Conservation (phyloP, 2,888 invertebrate genomes). For the Folsomia candida region DNA sequence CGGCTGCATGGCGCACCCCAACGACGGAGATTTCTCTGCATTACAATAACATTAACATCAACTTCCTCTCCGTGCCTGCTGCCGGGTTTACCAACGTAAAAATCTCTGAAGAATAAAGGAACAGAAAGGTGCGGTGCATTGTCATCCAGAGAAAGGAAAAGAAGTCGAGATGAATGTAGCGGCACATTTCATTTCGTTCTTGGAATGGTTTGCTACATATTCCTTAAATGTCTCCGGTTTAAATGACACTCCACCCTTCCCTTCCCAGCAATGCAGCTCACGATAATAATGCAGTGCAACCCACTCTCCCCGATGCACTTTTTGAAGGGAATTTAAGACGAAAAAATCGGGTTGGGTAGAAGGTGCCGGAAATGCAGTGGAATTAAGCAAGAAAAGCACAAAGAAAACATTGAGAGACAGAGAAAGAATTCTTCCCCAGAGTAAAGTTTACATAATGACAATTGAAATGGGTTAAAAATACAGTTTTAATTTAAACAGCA, state of each 20-base stretch:
- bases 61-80: not conserved
- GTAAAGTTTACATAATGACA: conserved; percentile 4
- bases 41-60: not conserved
- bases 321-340: not conserved
- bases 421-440: conserved; percentile 2
- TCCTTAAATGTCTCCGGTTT: not conserved
- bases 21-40: not conserved
- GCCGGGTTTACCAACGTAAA: not conserved
- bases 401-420: not conserved
- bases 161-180: conserved; percentile 28
- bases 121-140: not conserved
- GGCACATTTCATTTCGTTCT: conserved; percentile 23
- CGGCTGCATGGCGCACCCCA: not conserved
- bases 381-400: no score
- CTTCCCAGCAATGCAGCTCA: no score
- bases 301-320: not conserved
- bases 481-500: not conserved
- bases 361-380: not conserved
- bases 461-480: not conserved
- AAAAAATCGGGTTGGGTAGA: not conserved
- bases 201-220: not conserved
- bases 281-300: no score
- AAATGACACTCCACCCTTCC: conserved; percentile 16
- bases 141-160: conserved; percentile 4
- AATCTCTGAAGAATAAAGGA: not conserved